These are phyloP conservation scores for Lepidurus arcticus DNA, from an alignment of 1,140 invertebrate genomes.

Conservation along the genomic window DNA sequence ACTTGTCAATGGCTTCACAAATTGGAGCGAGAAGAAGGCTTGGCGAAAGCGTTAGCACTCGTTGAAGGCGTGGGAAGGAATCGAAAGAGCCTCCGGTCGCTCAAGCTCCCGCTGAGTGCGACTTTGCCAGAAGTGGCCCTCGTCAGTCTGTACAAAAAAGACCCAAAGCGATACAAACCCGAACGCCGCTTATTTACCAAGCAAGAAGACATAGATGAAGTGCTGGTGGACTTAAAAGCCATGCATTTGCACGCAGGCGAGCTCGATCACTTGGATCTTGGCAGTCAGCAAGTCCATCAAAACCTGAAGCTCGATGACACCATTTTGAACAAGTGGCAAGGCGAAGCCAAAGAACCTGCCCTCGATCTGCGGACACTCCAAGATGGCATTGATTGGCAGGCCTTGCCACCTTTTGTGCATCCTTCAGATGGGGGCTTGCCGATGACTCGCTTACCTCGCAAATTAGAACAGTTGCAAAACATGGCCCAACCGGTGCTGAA, in stretches of 20 bases:
- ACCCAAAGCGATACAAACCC: constrained; percentile 67
- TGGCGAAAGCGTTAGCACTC: not conserved
- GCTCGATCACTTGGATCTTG: constrained; percentile 30
- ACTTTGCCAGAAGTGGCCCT: constrained; percentile 46
- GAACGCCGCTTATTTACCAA: constrained; percentile 65
- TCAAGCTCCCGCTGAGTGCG: constrained; percentile 25
- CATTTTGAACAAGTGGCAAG: constrained; percentile 27
- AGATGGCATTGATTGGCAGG: constrained; percentile 49
- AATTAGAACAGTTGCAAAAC: constrained; percentile 84
- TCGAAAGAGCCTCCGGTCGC: not conserved
- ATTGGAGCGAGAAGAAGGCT: constrained; percentile 20
- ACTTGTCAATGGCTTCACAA: constrained; percentile 57
- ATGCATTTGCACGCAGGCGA: constrained; percentile 13
- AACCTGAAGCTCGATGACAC: constrained; percentile 33
- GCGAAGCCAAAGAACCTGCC: not conserved
- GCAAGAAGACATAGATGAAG: constrained; percentile 64
- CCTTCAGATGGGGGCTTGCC: constrained; percentile 74
- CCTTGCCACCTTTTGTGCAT: constrained; percentile 63
- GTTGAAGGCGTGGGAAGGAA: not conserved
- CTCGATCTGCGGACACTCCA: constrained; percentile 28
- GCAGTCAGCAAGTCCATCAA: constrained; percentile 28
- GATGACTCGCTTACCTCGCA: constrained; percentile 60
- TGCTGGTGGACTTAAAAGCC: constrained; percentile 44
- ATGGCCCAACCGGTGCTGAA: constrained; percentile 69
- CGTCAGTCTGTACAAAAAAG: constrained; percentile 70